A percentile compares a stretch with the other conserved stretches of the same genome.
phyloP scores from a whole-genome alignment of 2,888 invertebrate species.

The Rhyacophila evoluta region DNA sequence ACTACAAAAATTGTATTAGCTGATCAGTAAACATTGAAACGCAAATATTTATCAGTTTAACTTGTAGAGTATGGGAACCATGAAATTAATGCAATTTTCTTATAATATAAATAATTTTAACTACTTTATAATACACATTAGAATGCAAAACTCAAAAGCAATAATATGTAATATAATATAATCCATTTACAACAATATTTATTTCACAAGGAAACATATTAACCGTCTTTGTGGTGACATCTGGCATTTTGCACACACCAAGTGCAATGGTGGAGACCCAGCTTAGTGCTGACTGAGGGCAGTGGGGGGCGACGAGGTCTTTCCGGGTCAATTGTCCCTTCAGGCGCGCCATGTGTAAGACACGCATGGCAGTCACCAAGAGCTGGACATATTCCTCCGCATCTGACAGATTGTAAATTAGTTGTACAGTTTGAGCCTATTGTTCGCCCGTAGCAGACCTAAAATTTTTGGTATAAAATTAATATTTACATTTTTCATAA shows the following conservation, averaged over 20 bases:
- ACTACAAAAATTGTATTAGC: neutral
- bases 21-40: slow-evolving; percentile 16
- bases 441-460: slow-evolving; percentile 85
- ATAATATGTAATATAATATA: too few species aligned
- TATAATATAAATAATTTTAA: too few species aligned
- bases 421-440: slow-evolving; percentile 91
- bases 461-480: too few species aligned
- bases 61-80: too few species aligned
- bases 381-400: slow-evolving; percentile 91
- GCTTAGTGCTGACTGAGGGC: slow-evolving; percentile 78
- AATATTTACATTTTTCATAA: too few species aligned
- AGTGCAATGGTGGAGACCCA: slow-evolving; percentile 84
- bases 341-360: slow-evolving; percentile 79
- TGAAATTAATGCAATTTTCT: too few species aligned
- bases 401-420: slow-evolving; percentile 87
- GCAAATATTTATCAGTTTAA: neutral
- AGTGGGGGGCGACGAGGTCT: slow-evolving; percentile 60
- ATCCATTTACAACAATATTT: too few species aligned
- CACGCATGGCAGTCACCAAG: slow-evolving; percentile 92
- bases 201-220: too few species aligned
- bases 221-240: slow-evolving; percentile 89
- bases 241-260: slow-evolving; percentile 96
- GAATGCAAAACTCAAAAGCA: too few species aligned
- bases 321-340: neutral
- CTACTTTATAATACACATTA: too few species aligned